Evolutionary conservation across 1,140 invertebrate species (phyloP).

Genomic region (Aphelenchoides fujianensis): DNA sequence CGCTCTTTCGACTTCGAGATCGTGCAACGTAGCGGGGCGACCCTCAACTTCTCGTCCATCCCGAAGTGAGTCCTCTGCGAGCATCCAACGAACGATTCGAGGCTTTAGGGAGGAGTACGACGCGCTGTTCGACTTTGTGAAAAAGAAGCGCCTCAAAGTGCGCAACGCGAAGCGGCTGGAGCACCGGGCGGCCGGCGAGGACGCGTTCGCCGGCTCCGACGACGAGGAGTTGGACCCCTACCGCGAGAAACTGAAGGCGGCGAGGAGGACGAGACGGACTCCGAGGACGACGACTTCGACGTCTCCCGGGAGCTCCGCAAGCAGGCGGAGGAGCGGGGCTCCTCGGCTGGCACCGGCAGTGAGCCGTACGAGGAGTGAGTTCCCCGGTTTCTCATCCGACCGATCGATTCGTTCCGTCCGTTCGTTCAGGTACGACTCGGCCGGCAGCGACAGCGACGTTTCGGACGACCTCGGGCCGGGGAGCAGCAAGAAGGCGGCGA

Average conservation of each 20-base stretch:
- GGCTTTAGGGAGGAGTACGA: conserved; percentile 94
- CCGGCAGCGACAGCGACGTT: conserved; percentile 32
- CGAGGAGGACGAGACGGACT: conserved; percentile 57
- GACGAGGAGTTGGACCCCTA: conserved; percentile 96
- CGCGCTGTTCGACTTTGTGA: conserved; percentile 91
- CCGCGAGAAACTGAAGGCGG: conserved; percentile 82
- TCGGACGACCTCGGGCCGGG: conserved; percentile 49
- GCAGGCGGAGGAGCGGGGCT: conserved; percentile 62
- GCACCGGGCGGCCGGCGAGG: conserved; percentile 37
- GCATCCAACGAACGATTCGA: no score
- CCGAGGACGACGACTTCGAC: conserved; percentile 54
- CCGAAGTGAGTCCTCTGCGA: no score
- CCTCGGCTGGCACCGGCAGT: conserved; percentile 51
- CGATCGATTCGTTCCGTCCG: no score
- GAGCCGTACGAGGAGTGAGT: conserved; percentile 62
- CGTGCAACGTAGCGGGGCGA: conserved; percentile 80
- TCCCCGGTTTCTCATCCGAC: no score
- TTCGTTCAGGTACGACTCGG: no score
- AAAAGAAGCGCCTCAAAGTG: conserved; percentile 84
- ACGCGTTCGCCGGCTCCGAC: conserved; percentile 83
- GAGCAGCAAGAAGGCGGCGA: conserved; percentile 11
- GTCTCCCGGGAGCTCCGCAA: conserved; percentile 60
- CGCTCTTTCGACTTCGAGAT: conserved; percentile 96
- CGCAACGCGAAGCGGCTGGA: conserved; percentile 85
- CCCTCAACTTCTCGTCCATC: conserved; percentile 93